phyloP scores from a whole-genome alignment of 2,888 invertebrate species.

The Clostera curtula region DNA sequence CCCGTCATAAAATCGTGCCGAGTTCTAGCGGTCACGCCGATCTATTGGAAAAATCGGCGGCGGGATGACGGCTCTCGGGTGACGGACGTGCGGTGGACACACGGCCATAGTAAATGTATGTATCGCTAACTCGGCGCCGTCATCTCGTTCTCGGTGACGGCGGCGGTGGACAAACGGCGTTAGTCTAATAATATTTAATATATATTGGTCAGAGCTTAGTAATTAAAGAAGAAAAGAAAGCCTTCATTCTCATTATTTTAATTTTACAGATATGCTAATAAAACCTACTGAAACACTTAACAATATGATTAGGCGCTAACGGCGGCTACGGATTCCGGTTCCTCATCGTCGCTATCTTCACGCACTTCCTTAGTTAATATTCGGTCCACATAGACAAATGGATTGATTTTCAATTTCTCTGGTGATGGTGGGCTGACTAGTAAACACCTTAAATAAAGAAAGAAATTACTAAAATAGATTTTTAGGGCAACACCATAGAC shows the following conservation, averaged over 20 bases:
- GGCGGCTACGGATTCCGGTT: constrained; percentile 41
- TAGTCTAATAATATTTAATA: too few relatives aligned
- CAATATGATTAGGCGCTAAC: constrained; percentile 30
- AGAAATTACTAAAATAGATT: too few relatives aligned
- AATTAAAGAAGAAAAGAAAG: neutral
- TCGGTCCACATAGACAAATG: constrained; percentile 66
- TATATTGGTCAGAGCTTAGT: neutral
- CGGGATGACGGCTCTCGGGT: too few relatives aligned
- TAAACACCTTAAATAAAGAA: constrained; percentile 67
- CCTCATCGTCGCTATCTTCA: constrained; percentile 61
- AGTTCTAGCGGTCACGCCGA: too few relatives aligned
- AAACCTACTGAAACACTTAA: constrained; percentile 15
- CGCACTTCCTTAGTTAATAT: constrained; percentile 48
- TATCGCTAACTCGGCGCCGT: too few relatives aligned
- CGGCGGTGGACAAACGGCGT: too few relatives aligned
- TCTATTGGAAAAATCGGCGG: too few relatives aligned
- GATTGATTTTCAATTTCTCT: constrained; percentile 82
- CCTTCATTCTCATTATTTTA: constrained; percentile 16
- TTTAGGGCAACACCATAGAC: too few relatives aligned
- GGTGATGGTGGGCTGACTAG: constrained; percentile 77
- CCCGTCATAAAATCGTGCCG: too few relatives aligned
- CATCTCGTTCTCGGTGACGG: too few relatives aligned
- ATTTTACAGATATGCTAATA: constrained; percentile 20
- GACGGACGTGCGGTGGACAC: too few relatives aligned
- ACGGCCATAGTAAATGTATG: too few relatives aligned